Evolutionary conservation across 2,797 vertebrate genomes (phyloP).

Genomic region (Muscicapa striata): DNA sequence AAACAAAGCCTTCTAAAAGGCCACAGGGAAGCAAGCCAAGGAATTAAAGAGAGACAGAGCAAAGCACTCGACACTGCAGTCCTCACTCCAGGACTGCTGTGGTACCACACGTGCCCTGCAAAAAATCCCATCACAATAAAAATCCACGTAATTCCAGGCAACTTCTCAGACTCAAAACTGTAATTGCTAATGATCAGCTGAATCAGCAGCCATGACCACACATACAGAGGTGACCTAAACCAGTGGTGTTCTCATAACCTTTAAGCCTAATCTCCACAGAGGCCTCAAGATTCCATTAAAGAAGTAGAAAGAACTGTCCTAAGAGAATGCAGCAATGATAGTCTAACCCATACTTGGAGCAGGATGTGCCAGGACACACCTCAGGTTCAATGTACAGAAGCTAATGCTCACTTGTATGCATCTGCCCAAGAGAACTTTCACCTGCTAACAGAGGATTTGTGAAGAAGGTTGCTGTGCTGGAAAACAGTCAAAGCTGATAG

Average conservation of each 20-base stretch:
- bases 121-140: neutral
- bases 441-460: neutral
- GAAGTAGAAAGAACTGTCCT: neutral
- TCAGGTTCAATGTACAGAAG: neutral
- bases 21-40: neutral
- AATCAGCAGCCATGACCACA: neutral
- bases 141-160: neutral
- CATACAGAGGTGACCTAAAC: neutral
- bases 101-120: neutral
- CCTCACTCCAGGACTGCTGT: neutral
- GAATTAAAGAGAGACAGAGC: neutral
- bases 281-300: neutral
- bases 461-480: neutral
- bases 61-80: neutral
- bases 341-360: neutral
- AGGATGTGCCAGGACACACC: neutral
- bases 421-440: neutral
- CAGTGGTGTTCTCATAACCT: neutral
- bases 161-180: neutral
- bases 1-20: constrained; percentile 29
- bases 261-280: neutral
- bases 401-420: neutral
- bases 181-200: neutral
- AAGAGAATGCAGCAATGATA: neutral
- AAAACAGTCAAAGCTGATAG: neutral